Conservation (phyloP, 2,888 invertebrate genomes). For the Synergus itoensis region DNA sequence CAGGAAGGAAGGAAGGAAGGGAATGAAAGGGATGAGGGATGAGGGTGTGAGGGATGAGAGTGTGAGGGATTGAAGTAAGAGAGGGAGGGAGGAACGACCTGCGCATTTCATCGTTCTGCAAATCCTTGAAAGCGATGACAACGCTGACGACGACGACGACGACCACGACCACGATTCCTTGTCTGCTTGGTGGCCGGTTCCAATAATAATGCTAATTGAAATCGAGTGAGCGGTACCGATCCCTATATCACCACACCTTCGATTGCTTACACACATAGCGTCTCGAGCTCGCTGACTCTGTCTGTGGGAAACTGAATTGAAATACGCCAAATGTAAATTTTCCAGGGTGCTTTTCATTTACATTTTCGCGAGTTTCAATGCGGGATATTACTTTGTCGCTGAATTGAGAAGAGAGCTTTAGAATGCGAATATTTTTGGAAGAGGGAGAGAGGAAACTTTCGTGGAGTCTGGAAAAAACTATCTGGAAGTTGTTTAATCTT, state of each 20-base stretch:
- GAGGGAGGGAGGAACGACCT: constrained; percentile 62
- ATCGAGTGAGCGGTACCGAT: constrained; percentile 63
- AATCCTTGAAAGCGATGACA: constrained; percentile 56
- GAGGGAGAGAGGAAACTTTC: constrained; percentile 24
- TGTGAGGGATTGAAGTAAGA: constrained; percentile 49
- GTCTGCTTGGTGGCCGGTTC: constrained; percentile 64
- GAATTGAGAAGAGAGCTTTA: constrained; percentile 47
- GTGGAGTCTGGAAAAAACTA: neutral
- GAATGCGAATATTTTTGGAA: constrained; percentile 44
- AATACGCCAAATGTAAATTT: constrained; percentile 40
- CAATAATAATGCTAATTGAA: constrained; percentile 75
- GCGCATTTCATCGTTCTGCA: constrained; percentile 62
- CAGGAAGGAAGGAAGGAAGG: constrained; percentile 53
- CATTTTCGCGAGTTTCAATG: constrained; percentile 27
- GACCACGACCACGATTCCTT: constrained; percentile 60
- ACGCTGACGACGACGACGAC: constrained; percentile 48
- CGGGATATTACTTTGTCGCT: constrained; percentile 44
- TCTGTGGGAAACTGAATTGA: constrained; percentile 37
- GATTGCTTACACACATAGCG: constrained; percentile 47
- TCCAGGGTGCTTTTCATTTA: constrained; percentile 39
- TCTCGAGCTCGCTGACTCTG: constrained; percentile 46
- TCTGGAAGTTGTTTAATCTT: neutral
- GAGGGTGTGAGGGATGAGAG: constrained; percentile 47
- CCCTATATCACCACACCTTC: constrained; percentile 48
- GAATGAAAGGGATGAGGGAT: constrained; percentile 58